phyloP scores from a whole-genome alignment of 2,797 vertebrate genomes.

The Pogoniulus pusillus region DNA sequence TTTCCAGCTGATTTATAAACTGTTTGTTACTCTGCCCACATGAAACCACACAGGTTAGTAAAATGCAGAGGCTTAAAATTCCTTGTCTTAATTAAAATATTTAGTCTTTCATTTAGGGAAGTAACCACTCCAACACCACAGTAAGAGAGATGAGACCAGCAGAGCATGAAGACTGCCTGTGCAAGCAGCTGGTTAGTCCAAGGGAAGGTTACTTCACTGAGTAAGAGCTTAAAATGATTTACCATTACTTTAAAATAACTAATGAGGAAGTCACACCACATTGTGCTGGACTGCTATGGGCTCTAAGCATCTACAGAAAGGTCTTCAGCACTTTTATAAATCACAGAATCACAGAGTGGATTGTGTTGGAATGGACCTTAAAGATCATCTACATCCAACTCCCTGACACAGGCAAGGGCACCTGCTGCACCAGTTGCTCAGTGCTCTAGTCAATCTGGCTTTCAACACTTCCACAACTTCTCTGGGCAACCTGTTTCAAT shows the following conservation, averaged over 20 bases:
- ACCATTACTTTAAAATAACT: not conserved
- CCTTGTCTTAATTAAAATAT: not conserved
- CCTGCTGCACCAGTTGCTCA: too few relatives aligned
- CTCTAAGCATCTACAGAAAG: not conserved
- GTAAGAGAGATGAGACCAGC: not conserved
- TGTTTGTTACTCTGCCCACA: not conserved
- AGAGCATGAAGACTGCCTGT: not conserved
- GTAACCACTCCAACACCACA: not conserved
- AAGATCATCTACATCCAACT: too few relatives aligned
- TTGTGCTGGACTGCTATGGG: too few relatives aligned
- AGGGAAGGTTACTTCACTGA: not conserved
- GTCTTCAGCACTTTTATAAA: not conserved
- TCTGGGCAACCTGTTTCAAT: too few relatives aligned
- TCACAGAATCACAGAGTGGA: too few relatives aligned
- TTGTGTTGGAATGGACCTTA: too few relatives aligned
- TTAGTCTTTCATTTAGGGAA: not conserved
- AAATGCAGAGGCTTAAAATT: not conserved
- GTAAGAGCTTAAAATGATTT: not conserved
- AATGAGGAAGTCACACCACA: not conserved
- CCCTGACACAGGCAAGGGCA: too few relatives aligned
- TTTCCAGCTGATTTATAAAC: not conserved
- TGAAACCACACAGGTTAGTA: accelerated
- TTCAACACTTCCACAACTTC: too few relatives aligned
- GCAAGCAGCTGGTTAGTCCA: not conserved
- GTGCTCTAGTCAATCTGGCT: too few relatives aligned